phyloP scores from a whole-genome alignment of 2,113 vertebrate genomes.

The Callocephalon fimbriatum region DNA sequence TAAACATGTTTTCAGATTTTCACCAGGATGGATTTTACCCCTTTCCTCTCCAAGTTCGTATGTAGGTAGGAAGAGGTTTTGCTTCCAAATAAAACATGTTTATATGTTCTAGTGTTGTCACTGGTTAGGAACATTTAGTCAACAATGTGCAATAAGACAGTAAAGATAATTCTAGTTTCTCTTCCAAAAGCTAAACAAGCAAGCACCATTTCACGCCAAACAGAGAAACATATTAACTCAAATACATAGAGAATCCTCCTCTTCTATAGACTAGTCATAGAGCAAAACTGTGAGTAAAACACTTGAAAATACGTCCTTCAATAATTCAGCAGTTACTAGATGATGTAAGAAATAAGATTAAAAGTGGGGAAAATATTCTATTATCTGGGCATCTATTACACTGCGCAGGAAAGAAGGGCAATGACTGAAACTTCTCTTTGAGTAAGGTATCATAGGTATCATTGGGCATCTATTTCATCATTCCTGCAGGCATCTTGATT shows the following conservation, averaged over 20 bases:
- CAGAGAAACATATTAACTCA: not conserved
- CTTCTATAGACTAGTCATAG: not conserved
- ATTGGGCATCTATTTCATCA: not conserved
- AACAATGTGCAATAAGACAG: not conserved
- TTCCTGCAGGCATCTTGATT: not conserved
- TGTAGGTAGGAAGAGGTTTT: not conserved
- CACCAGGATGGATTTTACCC: not conserved
- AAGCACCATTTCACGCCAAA: not conserved
- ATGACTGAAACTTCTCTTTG: not conserved
- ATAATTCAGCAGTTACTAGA: not conserved
- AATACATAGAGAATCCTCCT: not conserved
- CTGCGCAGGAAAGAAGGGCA: not conserved
- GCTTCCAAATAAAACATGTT: not conserved
- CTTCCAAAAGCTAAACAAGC: not conserved
- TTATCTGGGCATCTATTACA: not conserved
- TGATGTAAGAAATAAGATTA: not conserved
- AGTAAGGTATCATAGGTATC: not conserved
- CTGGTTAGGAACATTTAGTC: not conserved
- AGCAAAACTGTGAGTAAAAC: not conserved
- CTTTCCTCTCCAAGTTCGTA: not conserved
- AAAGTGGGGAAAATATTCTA: not conserved
- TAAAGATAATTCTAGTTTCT: constrained; percentile 1
- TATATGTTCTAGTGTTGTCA: not conserved
- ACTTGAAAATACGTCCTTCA: not conserved
- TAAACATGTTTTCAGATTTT: not conserved